Percentiles rank a stretch among this genome's conserved stretches.
These are phyloP conservation scores for Amphiprion ocellaris DNA, from an alignment of 2,113 vertebrate species.

Conservation along the genomic window DNA sequence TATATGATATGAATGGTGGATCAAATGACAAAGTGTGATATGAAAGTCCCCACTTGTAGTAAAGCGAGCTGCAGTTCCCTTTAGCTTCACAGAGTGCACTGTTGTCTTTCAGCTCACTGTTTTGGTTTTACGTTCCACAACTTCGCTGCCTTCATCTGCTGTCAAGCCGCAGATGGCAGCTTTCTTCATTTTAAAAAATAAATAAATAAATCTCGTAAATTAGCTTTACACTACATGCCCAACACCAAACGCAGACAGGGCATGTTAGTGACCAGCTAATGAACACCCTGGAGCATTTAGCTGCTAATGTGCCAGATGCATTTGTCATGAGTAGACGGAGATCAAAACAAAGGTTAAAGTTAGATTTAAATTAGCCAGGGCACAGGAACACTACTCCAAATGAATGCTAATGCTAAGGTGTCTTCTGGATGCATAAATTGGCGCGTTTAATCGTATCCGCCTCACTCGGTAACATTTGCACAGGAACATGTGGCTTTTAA, in stretches of 20 bases:
- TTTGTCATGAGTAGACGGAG: slow-evolving; percentile 7
- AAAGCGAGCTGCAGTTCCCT: background rate
- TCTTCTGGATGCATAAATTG: background rate
- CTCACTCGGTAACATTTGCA: background rate
- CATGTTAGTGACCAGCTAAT: background rate
- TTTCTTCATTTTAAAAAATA: background rate
- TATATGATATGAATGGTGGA: slow-evolving; percentile 19
- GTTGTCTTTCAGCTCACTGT: slow-evolving; percentile 1
- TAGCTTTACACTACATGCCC: background rate
- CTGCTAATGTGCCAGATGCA: slow-evolving; percentile 1
- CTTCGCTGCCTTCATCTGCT: background rate
- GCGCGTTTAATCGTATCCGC: background rate
- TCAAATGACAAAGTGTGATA: slow-evolving; percentile 11
- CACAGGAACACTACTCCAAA: background rate
- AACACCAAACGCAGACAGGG: background rate
- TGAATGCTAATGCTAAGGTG: background rate
- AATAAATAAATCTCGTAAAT: slow-evolving; percentile 3
- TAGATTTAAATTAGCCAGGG: background rate
- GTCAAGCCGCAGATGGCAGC: background rate
- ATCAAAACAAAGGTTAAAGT: background rate
- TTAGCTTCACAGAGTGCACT: background rate
- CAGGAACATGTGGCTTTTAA: background rate
- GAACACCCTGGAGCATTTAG: slow-evolving; percentile 4
- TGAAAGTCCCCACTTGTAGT: background rate
- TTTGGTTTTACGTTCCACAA: slow-evolving; percentile 8